These are phyloP conservation scores for Charaxes varanes DNA, from an alignment of 1,140 invertebrate genomes.

Conservation along the genomic window DNA sequence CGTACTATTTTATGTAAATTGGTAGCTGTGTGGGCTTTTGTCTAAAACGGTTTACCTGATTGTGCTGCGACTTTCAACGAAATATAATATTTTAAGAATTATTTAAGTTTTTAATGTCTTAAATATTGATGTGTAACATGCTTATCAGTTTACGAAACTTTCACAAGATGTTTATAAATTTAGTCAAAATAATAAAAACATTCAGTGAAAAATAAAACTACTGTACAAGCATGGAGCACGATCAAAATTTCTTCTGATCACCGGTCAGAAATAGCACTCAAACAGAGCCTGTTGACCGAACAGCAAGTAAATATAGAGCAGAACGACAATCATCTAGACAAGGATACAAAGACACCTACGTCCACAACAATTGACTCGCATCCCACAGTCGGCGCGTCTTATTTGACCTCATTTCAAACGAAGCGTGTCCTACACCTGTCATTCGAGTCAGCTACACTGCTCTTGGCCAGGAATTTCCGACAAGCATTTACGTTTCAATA, in stretches of 20 bases:
- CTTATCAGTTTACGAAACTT: no score
- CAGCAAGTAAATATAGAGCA: slow-evolving; percentile 12
- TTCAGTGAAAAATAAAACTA: neutral
- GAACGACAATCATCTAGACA: slow-evolving; percentile 13
- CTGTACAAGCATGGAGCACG: neutral
- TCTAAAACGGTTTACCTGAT: no score
- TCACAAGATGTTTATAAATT: no score
- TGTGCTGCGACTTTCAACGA: no score
- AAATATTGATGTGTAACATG: no score
- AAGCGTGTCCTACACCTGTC: slow-evolving; percentile 37
- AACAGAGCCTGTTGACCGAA: slow-evolving; percentile 15
- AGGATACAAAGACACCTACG: slow-evolving; percentile 32
- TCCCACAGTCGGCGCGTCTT: slow-evolving; percentile 34
- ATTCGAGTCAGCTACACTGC: slow-evolving; percentile 4
- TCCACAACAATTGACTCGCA: slow-evolving; percentile 43
- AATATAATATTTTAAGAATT: no score
- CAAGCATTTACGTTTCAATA: no score
- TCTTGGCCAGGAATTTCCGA: no score
- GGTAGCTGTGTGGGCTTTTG: no score
- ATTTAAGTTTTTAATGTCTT: no score
- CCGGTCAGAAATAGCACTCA: neutral
- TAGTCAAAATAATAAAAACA: no score
- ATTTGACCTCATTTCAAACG: slow-evolving; percentile 48
- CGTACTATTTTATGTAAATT: no score
- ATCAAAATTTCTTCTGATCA: neutral